These are phyloP conservation scores for Dolichotis patagonum DNA, from an alignment of 2,113 vertebrate species.

Conservation along the genomic window DNA sequence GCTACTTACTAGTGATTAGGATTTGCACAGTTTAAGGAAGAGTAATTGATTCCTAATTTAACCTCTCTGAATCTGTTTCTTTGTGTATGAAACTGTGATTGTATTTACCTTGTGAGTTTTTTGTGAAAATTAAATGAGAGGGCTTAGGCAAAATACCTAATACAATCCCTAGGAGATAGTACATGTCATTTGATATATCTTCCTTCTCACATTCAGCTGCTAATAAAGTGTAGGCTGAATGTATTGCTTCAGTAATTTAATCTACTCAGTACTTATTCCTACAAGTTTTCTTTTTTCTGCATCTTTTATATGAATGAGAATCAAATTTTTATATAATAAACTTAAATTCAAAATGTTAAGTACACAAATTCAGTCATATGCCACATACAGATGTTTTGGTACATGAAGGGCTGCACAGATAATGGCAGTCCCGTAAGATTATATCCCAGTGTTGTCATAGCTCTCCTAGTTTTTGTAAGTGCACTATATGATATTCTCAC, in stretches of 20 bases:
- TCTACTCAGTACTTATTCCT: slow-evolving; percentile 3
- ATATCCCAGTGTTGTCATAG: not conserved
- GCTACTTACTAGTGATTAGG: not conserved
- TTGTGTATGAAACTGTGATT: not conserved
- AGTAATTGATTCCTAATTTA: not conserved
- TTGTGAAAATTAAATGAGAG: slow-evolving; percentile 9
- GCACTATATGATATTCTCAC: not conserved
- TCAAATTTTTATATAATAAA: not conserved
- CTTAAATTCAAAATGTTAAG: not conserved
- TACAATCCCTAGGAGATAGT: not conserved
- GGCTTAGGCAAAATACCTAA: not conserved
- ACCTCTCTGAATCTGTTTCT: not conserved
- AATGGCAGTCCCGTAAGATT: not conserved
- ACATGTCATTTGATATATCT: not conserved
- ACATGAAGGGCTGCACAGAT: not conserved
- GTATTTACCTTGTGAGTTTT: not conserved
- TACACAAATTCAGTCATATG: not conserved
- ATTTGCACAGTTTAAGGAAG: not conserved
- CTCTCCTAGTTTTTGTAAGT: not conserved
- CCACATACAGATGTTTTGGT: not conserved
- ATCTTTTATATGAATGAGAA: not conserved
- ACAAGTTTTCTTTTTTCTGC: not conserved
- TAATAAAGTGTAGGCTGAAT: not conserved
- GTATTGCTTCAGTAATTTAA: not conserved
- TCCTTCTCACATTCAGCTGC: not conserved